Conservation (phyloP, 2,113 vertebrate genomes). For the Lepus europaeus region DNA sequence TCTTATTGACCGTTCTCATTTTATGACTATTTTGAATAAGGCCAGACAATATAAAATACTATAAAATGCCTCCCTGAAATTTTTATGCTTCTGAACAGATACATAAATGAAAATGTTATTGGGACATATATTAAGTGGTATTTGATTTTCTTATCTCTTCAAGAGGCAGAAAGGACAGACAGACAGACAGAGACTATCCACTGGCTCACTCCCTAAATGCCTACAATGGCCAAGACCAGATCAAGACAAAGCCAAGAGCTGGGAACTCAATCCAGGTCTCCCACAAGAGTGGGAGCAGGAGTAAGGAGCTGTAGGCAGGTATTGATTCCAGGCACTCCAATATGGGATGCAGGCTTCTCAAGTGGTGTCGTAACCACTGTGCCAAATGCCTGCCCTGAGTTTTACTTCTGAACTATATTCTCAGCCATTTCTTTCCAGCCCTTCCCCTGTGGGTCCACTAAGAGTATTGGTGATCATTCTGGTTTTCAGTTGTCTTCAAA, state of each 20-base stretch:
- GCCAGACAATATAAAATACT: not conserved
- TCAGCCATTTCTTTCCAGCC: not conserved
- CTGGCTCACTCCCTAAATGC: too few relatives aligned
- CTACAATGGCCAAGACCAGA: too few relatives aligned
- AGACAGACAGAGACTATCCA: too few relatives aligned
- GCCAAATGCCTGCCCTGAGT: too few relatives aligned
- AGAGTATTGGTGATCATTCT: not conserved
- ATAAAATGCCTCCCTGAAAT: not conserved
- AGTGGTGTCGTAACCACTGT: too few relatives aligned
- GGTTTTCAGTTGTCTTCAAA: not conserved
- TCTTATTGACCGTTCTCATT: not conserved
- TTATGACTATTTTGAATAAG: constrained; percentile 17
- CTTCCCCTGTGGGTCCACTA: not conserved
- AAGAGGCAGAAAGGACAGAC: too few relatives aligned
- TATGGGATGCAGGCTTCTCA: too few relatives aligned
- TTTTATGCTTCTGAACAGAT: not conserved
- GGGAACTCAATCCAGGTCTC: too few relatives aligned
- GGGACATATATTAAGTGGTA: not conserved
- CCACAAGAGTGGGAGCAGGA: too few relatives aligned
- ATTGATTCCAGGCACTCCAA: too few relatives aligned
- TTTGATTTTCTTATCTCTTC: not conserved
- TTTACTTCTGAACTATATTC: not conserved
- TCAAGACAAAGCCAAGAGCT: too few relatives aligned
- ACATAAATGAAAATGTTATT: not conserved
- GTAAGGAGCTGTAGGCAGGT: too few relatives aligned